Conservation (phyloP, 2,888 invertebrate species). For the Melitaea athalia region DNA sequence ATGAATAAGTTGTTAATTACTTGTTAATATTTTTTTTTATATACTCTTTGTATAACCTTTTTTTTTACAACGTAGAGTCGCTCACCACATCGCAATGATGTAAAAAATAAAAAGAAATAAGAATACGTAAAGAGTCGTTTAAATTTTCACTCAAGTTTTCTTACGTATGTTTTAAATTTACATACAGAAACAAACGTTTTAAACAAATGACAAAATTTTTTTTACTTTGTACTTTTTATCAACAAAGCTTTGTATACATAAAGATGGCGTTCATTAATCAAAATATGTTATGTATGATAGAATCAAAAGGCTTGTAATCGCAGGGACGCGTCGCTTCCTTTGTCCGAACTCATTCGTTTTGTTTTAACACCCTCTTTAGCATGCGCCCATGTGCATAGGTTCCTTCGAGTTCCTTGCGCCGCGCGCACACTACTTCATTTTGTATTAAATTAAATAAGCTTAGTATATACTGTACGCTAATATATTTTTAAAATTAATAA, state of each 20-base stretch:
- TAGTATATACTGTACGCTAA: conserved; percentile 1
- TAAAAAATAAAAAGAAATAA: not conserved
- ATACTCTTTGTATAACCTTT: too few relatives aligned
- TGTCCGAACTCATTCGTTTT: conserved; percentile 81
- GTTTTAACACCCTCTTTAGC: conserved; percentile 81
- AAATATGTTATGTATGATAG: conserved; percentile 76
- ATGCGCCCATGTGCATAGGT: conserved; percentile 66
- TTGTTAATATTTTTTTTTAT: not conserved
- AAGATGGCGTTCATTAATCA: conserved; percentile 69
- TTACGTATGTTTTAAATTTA: conserved; percentile 17
- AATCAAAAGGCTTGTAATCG: conserved; percentile 73
- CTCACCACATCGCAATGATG: not conserved
- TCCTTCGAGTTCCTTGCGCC: conserved; percentile 59
- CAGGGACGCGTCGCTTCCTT: conserved; percentile 73
- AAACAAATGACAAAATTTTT: conserved; percentile 30
- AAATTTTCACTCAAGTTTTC: conserved; percentile 12
- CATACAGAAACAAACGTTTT: conserved; percentile 25
- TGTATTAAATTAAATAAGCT: conserved; percentile 23
- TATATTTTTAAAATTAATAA: not conserved
- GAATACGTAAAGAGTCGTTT: not conserved
- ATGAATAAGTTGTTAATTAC: not conserved
- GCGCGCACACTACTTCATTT: conserved; percentile 45
- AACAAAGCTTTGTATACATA: conserved; percentile 43
- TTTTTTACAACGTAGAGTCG: not conserved
- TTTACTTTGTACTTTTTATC: conserved; percentile 30